Conservation (phyloP, 2,797 vertebrate species). For the Falco rusticolus region DNA sequence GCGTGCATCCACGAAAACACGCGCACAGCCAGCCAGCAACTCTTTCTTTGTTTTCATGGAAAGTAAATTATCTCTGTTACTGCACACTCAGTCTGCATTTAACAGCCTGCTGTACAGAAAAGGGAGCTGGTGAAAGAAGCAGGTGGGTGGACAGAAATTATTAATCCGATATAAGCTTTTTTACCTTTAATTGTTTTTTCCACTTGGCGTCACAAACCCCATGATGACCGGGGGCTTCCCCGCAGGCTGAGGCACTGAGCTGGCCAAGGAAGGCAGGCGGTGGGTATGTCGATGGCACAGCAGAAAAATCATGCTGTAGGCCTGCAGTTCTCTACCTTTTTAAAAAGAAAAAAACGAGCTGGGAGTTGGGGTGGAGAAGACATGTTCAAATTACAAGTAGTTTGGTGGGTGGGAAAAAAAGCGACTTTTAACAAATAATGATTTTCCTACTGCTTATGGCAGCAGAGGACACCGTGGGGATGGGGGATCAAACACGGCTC, state of each 20-base stretch:
- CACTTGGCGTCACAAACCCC: background rate
- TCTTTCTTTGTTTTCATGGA: background rate
- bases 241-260: fast-evolving
- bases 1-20: background rate
- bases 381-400: background rate
- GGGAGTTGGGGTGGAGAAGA: background rate
- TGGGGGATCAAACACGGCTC: background rate
- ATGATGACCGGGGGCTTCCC: background rate
- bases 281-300: fast-evolving
- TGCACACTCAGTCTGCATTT: background rate
- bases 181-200: background rate
- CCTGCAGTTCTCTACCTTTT: background rate
- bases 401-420: background rate
- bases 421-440: background rate
- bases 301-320: background rate
- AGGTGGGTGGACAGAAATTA: background rate
- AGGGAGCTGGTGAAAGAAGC: background rate
- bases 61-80: background rate
- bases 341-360: background rate
- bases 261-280: background rate
- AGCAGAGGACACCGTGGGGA: fast-evolving
- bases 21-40: background rate
- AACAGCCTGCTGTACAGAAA: background rate
- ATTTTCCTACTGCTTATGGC: background rate
- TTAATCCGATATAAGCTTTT: background rate